Conservation (phyloP, 2,113 vertebrate genomes). For the Phainopepla nitens region DNA sequence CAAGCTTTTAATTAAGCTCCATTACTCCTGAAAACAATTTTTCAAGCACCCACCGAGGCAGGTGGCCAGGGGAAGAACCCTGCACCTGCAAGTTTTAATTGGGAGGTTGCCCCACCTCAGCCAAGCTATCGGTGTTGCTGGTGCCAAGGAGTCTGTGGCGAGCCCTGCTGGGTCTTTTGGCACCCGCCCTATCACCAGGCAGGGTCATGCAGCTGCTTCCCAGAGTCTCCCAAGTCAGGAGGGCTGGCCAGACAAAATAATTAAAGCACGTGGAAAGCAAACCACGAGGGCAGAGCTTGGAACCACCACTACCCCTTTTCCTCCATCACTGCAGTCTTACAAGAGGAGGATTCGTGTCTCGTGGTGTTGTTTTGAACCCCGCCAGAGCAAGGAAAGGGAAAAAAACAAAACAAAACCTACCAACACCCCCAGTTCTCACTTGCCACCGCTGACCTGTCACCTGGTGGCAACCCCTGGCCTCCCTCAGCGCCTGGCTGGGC, state of each 20-base stretch:
- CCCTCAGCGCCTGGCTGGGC: neutral
- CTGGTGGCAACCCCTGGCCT: neutral
- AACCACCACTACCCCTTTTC: neutral
- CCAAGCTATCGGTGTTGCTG: neutral
- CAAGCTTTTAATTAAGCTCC: neutral
- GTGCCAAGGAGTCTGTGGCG: slow-evolving; percentile 17
- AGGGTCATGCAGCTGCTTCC: neutral
- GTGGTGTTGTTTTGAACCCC: neutral
- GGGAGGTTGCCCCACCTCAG: neutral
- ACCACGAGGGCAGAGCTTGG: neutral
- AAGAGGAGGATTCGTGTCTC: neutral
- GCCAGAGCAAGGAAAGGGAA: neutral
- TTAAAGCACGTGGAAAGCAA: neutral
- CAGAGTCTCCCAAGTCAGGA: accelerated
- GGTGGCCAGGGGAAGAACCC: neutral
- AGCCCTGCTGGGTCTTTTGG: neutral
- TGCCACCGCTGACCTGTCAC: neutral
- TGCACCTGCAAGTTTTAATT: neutral
- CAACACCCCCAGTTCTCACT: neutral
- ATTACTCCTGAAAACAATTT: slow-evolving; percentile 5
- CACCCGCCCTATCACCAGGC: neutral
- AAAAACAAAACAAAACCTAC: neutral
- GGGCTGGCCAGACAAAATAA: neutral
- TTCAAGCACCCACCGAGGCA: neutral
- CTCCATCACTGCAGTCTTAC: neutral